These are phyloP conservation scores for Pollenia angustigena DNA, from an alignment of 2,888 invertebrate species.

Conservation along the genomic window DNA sequence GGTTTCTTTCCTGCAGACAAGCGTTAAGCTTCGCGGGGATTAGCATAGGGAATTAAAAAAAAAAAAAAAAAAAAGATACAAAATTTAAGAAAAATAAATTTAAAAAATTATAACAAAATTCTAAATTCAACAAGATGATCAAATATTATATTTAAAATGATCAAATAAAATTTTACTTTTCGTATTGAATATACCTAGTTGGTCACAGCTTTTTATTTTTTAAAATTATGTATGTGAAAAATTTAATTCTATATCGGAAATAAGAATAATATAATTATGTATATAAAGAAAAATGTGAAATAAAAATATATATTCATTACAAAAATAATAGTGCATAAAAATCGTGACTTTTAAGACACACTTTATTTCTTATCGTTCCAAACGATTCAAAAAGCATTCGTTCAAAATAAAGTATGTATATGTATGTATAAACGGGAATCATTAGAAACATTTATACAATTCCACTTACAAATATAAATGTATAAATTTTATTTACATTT, in stretches of 20 bases:
- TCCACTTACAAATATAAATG: slow-evolving; percentile 18
- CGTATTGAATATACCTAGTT: slow-evolving; percentile 7
- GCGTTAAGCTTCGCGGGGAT: too few species aligned
- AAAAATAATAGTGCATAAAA: slow-evolving; percentile 27
- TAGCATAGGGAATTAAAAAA: too few species aligned
- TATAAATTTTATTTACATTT: background rate
- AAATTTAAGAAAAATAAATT: too few species aligned
- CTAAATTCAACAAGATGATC: too few species aligned
- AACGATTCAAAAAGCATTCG: background rate
- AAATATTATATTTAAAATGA: too few species aligned
- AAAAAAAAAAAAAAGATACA: too few species aligned
- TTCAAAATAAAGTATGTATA: background rate
- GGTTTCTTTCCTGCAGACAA: too few species aligned
- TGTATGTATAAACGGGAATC: background rate
- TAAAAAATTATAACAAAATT: too few species aligned
- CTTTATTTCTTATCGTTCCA: slow-evolving; percentile 10
- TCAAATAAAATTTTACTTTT: too few species aligned
- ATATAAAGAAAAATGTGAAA: background rate
- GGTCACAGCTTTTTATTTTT: slow-evolving; percentile 16
- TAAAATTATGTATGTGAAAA: background rate
- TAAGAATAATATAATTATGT: slow-evolving; percentile 4
- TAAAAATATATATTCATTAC: background rate
- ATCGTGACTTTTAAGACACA: slow-evolving; percentile 65
- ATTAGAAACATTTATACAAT: slow-evolving; percentile 43
- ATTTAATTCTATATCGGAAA: slow-evolving; percentile 40